Base-by-base conservation (phyloP, 2,797 vertebrate genomes). In the Myotis planiceps region DNA sequence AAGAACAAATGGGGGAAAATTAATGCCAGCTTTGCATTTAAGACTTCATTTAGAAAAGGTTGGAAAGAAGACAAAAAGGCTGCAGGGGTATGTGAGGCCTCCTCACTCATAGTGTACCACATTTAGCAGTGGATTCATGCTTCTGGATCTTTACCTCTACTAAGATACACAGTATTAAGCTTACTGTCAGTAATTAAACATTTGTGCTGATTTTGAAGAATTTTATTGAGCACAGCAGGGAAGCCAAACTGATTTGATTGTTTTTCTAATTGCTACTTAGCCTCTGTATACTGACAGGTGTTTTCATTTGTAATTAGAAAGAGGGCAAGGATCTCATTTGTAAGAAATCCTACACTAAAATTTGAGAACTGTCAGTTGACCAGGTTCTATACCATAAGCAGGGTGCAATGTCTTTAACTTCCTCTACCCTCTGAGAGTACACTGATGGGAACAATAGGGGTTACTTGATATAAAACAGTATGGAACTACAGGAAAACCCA, bases 161-260 rank as follows among this genome's bases (percentile, higher is more conserved):
- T 75, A 66, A 91, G 45, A 92, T 55, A 72, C 16, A 53, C 3
- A 8, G 37, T 66, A 85, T 34, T 19, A 45, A 23, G 18, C 78
- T 97, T 94, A 60, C 19, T 53, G 15, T 53, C 2, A 49, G 7
- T 29, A 21, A 13, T 80, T 69, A 95, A 92, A 81, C 2, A 69
- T 71, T 96, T 95, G 58, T 71, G n/a, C 66, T 83, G 9, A 88
- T 79, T 91, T 79, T 76, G 58, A 94, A 91, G 42, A 29, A 19
- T 81, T 95, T 97, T 97, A 82, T 90, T 90, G 18, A 95, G 32
- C 10, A 60, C 5, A 34, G 5, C 55, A 88, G 58, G 55, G 66
- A 97, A 95, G 29, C 8, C 58, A 96, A 84, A 88, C 18, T 74
- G 92, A 80, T 93, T 93, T 80, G 86, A 84, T 78, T 96, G 37